Base-by-base conservation (phyloP, 2,888 invertebrate genomes). In the Pandemis corylana region DNA sequence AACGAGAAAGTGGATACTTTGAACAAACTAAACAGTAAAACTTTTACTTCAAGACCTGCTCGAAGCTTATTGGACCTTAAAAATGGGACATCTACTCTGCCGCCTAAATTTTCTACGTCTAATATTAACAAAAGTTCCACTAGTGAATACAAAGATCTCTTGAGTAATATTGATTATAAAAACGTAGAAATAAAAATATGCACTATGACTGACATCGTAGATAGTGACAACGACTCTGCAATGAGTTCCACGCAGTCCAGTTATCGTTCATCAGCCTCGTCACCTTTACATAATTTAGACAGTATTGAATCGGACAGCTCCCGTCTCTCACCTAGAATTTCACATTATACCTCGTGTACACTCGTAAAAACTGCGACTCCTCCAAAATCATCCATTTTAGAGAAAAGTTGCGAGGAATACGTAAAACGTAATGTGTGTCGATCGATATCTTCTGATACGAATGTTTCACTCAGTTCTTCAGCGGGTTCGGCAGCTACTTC, bases 221-320 rank as follows among this genome's bases (percentile, higher is more conserved):
- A 97, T 80, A 97, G 97, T 82, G 98, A 98, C 87, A 97, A 97
- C 83, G 98, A 98, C 89, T 98, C 98, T 44, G 98, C 98, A 5
- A 97, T 98, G 87, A 98, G 98, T 86, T 97, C 97, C 66, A 97
- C 97, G 80, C 96, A 97, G 71, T 97, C 97, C 63, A 97, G 97
- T 86, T 96, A 96, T 85, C 95, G 97, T 79, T 97, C 97, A 4
- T 96, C 96, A 78, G 96, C 96, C 76, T 96, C 96, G 78, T 97
- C 98, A 42, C 97, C 97, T 0, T 97, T 97, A 78, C 96, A 96
- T 72, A 95, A 94, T n/a, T 93, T 95, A 71, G 95, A 95, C 77
- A 91, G 94, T 76, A 90, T 95, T n/a, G 95, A 95, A 81, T 95
- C 94, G 13, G 95, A 95, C 78, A 90, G 89, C 78, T 95, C 95